phyloP scores from a whole-genome alignment of 2,113 vertebrate genomes.

The Brachypodius melanocephalos region DNA sequence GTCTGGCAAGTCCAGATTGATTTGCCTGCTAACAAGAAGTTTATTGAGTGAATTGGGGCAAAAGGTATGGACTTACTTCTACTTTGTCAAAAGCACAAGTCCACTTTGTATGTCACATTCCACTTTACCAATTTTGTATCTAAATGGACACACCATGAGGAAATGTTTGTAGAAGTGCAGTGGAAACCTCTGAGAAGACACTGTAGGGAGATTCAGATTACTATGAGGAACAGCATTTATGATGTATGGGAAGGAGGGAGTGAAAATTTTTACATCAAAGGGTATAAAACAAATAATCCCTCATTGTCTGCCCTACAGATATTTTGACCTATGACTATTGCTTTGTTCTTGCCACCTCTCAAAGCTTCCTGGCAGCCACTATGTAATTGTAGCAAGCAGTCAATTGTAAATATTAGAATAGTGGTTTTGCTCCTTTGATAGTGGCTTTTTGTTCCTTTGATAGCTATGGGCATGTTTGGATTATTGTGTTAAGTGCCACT shows the following conservation, averaged over 20 bases:
- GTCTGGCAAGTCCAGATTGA: neutral
- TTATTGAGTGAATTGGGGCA: neutral
- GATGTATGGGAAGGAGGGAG: neutral
- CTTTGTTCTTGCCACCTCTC: neutral
- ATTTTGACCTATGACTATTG: neutral
- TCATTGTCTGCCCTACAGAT: neutral
- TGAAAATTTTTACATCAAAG: neutral
- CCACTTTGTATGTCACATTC: neutral
- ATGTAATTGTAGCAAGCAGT: neutral
- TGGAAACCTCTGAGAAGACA: neutral
- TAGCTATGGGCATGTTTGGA: neutral
- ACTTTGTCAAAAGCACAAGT: neutral
- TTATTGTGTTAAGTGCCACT: neutral
- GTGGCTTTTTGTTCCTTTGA: neutral
- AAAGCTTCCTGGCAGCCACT: neutral
- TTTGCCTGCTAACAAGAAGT: neutral
- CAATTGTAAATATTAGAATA: neutral
- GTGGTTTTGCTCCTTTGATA: neutral
- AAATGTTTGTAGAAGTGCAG: neutral
- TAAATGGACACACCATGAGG: neutral
- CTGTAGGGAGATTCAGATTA: neutral
- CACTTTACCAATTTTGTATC: conserved; percentile 10
- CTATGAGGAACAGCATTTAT: neutral
- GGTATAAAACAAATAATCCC: neutral
- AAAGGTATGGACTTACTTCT: neutral